Percentiles rank a stretch among this genome's conserved stretches.
Evolutionary conservation across 2,888 invertebrate genomes (phyloP).

Genomic region (Cordilura impudica): DNA sequence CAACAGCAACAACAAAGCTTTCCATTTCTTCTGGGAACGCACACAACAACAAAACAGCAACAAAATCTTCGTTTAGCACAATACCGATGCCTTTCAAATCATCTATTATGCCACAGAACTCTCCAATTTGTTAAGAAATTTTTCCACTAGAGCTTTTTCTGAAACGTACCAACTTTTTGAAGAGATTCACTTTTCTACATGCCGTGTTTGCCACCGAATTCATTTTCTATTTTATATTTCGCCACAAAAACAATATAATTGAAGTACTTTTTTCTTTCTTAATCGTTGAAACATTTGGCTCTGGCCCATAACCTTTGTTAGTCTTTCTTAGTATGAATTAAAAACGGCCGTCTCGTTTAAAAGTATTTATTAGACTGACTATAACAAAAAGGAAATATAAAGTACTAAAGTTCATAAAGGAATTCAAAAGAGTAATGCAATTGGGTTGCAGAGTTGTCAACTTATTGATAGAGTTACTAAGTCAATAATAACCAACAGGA

Average conservation of each 20-base stretch:
- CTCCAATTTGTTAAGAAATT: conserved; percentile 40
- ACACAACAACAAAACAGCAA: conserved; percentile 34
- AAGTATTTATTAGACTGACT: conserved; percentile 8
- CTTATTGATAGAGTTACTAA: too few relatives aligned
- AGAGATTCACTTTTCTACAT: conserved; percentile 41
- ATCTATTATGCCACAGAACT: conserved; percentile 40
- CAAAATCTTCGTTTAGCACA: conserved; percentile 34
- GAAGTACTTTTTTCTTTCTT: too few relatives aligned
- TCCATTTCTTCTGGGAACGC: too few relatives aligned
- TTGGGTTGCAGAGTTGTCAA: too few relatives aligned
- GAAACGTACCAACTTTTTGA: conserved; percentile 36
- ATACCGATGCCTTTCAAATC: conserved; percentile 40
- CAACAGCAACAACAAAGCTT: conserved; percentile 59
- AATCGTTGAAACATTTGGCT: background rate
- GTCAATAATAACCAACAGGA: too few relatives aligned
- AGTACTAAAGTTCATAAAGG: too few relatives aligned
- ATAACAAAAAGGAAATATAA: too few relatives aligned
- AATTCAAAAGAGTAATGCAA: too few relatives aligned
- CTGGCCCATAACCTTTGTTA: conserved; percentile 46
- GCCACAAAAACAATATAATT: too few relatives aligned
- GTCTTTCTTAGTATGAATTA: background rate
- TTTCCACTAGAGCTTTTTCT: conserved; percentile 13
- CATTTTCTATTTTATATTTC: too few relatives aligned
- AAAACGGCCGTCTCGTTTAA: background rate
- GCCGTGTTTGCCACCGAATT: too few relatives aligned